Base-by-base conservation (phyloP, 1,140 invertebrate species). In the Solenopsis invicta region DNA sequence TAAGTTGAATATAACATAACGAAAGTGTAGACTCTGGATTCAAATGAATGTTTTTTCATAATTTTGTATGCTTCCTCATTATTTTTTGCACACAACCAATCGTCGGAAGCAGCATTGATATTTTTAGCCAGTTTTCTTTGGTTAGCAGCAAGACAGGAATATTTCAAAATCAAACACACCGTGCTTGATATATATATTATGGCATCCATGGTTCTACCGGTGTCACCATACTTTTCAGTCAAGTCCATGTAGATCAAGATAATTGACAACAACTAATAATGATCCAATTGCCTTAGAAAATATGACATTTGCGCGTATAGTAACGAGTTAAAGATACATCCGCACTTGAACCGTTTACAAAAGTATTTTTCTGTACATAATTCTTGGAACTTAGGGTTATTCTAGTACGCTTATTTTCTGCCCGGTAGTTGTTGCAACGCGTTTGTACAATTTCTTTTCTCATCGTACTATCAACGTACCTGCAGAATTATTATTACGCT, bases 401-500 rank as follows among this genome's bases (percentile, higher is more conserved):
- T 0, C 16, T 16, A 13, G 12, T 34, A 34, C n/a, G 59, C 13
- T 34, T 72, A 37, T 5, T 59, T 16, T 18, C 13, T 29, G 8
- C 37, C 29, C 2, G 2, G 29, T 64, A 18, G 41, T 5, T 41
- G 21, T 8, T 45, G 16, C 16, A 56, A 71, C 37, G 12, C 13
- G 9, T 16, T 56, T 29, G 0, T 48, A 59, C 16, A 54, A 56
- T 71, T 41, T 9, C 12, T 48, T 72, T 29, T 12, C 6, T 18
- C 71, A 34, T 69, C 34, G 24, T 74, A 74, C 54, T 82, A 18
- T n/a, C 56, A 61, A 80, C 52, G 24, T 82, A 82, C 80, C 80
- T 34, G 37, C 16, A 82, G 18, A 34, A 74, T 8, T 10, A 3
- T 48, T 6, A 54, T 5, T 48, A 74, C 18, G n/a, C 9, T 64